Evolutionary conservation across 2,113 vertebrate species (phyloP), one percentile per base, ranked within the genome.

Genomic region (Corynorhinus townsendii): DNA sequence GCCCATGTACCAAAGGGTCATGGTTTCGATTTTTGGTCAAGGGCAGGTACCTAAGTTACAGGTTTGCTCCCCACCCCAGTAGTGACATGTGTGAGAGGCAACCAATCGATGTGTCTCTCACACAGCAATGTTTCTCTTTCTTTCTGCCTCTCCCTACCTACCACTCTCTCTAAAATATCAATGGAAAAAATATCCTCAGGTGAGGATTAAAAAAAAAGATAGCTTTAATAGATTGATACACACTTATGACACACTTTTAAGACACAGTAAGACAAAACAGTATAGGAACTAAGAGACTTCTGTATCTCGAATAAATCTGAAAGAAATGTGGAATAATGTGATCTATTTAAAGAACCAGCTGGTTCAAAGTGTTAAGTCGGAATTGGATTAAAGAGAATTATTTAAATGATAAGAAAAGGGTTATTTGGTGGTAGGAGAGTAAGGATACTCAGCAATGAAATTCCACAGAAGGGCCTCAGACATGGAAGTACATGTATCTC

Each of bases 231-330:
- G 47, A 75, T 16, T 64, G 47, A 79, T 22, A 62, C 0, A 72
- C 11, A 83, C 35, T 90, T 92, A 77, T 81, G 22, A 66, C 0
- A 71, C 26, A 76, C n/a, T 94, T 95, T 92, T 71, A 84, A 87
- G 71, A 76, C 28, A 86, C 11, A 80, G 76, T 56, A 90, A 83
- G 45, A 83, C 26, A 68, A 71, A 94, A 17, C 15, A 82, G 11
- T 22, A 81, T 40, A 91, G 43, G 17, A 83, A 73, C 80, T 56
- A 86, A 88, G 26, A 95, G 24, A 56, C 12, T 35, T 47, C 9
- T 80, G 5, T 45, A 38, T 17, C 28, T 75, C 14, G 69, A 88
- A 81, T 45, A 72, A 6, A 81, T 52, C 62, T 81, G 59, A 75
- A 85, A 80, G 71, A 81, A 89, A 62, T 75, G 47, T 33, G 10